Evolutionary conservation across 2,797 vertebrate species (phyloP).

Genomic region (Takifugu rubripes): DNA sequence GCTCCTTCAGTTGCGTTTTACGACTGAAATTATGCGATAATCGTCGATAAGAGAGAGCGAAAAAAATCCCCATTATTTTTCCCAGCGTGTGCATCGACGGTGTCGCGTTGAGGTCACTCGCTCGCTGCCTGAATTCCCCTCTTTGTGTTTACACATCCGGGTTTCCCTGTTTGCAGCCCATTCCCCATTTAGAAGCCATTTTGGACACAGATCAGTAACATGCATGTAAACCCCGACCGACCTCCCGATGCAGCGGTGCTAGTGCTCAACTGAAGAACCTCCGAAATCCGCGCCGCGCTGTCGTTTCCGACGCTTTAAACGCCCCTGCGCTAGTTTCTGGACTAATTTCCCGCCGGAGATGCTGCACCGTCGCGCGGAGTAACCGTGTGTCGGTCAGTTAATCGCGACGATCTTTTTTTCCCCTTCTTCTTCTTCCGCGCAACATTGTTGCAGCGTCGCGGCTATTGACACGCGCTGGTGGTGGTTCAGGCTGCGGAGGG

Average conservation of each 20-base stretch:
- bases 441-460: slow-evolving; percentile 69
- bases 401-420: slow-evolving; percentile 36
- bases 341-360: slow-evolving; percentile 35
- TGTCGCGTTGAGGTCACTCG: slow-evolving; percentile 68
- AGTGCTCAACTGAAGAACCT: slow-evolving; percentile 50
- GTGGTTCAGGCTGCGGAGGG: slow-evolving; percentile 44
- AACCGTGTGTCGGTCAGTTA: slow-evolving; percentile 30
- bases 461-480: slow-evolving; percentile 59
- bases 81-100: slow-evolving; percentile 21
- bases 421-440: slow-evolving; percentile 17
- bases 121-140: slow-evolving; percentile 70
- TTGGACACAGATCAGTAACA: slow-evolving; percentile 87
- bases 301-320: slow-evolving; percentile 13
- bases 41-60: background rate
- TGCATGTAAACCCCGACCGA: slow-evolving; percentile 70
- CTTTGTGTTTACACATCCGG: slow-evolving; percentile 95
- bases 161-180: slow-evolving; percentile 82
- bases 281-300: slow-evolving; percentile 10
- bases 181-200: slow-evolving; percentile 88
- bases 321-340: slow-evolving; percentile 18
- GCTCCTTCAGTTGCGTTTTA: no score
- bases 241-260: slow-evolving; percentile 69
- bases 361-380: slow-evolving; percentile 34
- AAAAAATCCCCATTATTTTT: slow-evolving; percentile 17
- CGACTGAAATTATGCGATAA: background rate